Percentiles rank a stretch among this genome's conserved stretches.
Evolutionary conservation across 2,113 vertebrate genomes (phyloP).

Genomic region (Aptenodytes patagonicus): DNA sequence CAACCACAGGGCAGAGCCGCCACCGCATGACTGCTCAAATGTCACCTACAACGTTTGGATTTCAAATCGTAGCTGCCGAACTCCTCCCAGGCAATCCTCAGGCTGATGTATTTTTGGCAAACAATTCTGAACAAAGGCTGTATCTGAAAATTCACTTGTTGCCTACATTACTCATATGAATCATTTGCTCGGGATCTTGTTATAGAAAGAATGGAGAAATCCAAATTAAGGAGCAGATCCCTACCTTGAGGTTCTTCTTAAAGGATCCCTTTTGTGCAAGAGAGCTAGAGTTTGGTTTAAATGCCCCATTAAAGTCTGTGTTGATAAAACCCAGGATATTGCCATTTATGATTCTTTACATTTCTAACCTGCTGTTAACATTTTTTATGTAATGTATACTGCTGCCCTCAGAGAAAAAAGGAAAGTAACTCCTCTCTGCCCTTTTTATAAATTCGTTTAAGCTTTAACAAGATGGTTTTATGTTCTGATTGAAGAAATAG

Average conservation of each 20-base stretch:
- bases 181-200: background rate
- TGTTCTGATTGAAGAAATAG: background rate
- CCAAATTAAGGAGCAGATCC: background rate
- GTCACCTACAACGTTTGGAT: background rate
- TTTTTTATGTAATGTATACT: background rate
- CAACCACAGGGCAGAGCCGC: background rate
- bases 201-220: background rate
- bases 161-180: fast-evolving
- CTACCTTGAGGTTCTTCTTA: background rate
- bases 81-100: background rate
- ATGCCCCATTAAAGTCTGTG: background rate
- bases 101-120: fast-evolving
- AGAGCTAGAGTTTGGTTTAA: background rate
- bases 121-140: background rate
- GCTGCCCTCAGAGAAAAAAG: background rate
- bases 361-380: background rate
- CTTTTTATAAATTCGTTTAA: background rate
- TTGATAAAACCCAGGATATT: background rate
- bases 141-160: background rate
- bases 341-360: background rate
- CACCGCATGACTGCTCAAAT: background rate
- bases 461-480: background rate
- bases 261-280: background rate
- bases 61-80: background rate
- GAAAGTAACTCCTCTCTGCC: background rate